Conservation (phyloP, 2,797 vertebrate genomes). For the Sarcoramphus papa region DNA sequence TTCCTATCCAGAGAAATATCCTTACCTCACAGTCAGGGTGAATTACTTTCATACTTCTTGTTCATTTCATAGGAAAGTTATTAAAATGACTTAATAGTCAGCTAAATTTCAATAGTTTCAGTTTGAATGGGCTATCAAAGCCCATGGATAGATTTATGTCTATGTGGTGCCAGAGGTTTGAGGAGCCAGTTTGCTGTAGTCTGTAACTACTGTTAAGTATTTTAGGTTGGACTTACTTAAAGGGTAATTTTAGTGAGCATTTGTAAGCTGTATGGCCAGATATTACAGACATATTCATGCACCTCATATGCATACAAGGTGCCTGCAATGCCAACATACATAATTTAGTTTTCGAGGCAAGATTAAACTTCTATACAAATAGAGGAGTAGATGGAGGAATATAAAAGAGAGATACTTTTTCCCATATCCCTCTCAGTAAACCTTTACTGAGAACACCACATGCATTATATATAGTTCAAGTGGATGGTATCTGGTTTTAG, state of each 20-base stretch:
- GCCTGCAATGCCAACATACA: not conserved
- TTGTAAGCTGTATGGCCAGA: not conserved
- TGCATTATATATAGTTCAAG: not conserved
- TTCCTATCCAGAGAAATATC: not conserved
- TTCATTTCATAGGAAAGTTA: not conserved
- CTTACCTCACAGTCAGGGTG: not conserved
- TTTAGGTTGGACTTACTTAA: not conserved
- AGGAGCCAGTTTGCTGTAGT: not conserved
- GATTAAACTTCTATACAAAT: not conserved
- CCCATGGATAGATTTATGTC: not conserved
- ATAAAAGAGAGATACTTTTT: not conserved
- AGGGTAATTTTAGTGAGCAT: not conserved
- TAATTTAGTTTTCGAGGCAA: not conserved
- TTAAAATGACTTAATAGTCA: not conserved
- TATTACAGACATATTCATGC: not conserved
- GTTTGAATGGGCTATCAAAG: not conserved
- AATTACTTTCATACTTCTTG: not conserved
- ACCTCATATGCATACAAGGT: not conserved
- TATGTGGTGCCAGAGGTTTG: not conserved
- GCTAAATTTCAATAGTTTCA: not conserved
- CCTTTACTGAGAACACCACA: not conserved
- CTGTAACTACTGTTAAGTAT: not conserved
- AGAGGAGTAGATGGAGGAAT: not conserved
- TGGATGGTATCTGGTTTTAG: not conserved
- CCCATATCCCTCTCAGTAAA: not conserved